These are phyloP conservation scores for Nicator chloris DNA, from an alignment of 2,113 vertebrate genomes.

Conservation along the genomic window DNA sequence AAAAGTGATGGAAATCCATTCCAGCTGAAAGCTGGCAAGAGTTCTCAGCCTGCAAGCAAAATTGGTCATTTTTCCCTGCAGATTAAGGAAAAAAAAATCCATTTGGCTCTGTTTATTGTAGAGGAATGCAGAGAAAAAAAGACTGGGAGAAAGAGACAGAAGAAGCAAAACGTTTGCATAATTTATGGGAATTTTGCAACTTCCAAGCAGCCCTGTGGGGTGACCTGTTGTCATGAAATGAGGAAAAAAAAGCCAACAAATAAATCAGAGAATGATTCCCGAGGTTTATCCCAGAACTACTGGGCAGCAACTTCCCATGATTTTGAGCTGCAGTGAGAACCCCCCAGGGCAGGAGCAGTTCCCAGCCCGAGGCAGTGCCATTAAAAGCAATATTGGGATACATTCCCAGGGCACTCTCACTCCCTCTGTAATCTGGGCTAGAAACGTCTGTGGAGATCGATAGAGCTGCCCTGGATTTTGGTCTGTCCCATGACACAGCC, in stretches of 20 bases:
- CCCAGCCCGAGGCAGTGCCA: not conserved
- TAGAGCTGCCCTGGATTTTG: not conserved
- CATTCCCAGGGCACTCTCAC: not conserved
- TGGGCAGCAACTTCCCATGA: not conserved
- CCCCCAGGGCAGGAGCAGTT: fast-evolving
- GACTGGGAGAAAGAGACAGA: not conserved
- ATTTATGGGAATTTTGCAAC: constrained; percentile 6
- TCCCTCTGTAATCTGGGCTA: not conserved
- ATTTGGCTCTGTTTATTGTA: not conserved
- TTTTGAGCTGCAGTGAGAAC: not conserved
- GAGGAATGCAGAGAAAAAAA: not conserved
- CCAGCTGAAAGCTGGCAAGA: not conserved
- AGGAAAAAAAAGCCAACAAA: not conserved
- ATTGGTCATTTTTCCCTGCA: not conserved
- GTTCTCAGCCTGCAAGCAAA: constrained; percentile 10
- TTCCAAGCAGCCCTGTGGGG: not conserved
- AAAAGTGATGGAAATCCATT: not conserved
- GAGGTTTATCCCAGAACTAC: not conserved
- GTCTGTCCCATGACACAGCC: not conserved
- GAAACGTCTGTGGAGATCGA: not conserved
- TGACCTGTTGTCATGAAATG: not conserved
- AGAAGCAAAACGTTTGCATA: not conserved
- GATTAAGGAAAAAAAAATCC: not conserved
- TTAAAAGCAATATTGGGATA: not conserved
- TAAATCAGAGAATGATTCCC: not conserved